Evolutionary conservation across 1,140 invertebrate genomes (phyloP), one percentile per base, ranked within the genome.

Genomic region (Sarcophaga bullata): DNA sequence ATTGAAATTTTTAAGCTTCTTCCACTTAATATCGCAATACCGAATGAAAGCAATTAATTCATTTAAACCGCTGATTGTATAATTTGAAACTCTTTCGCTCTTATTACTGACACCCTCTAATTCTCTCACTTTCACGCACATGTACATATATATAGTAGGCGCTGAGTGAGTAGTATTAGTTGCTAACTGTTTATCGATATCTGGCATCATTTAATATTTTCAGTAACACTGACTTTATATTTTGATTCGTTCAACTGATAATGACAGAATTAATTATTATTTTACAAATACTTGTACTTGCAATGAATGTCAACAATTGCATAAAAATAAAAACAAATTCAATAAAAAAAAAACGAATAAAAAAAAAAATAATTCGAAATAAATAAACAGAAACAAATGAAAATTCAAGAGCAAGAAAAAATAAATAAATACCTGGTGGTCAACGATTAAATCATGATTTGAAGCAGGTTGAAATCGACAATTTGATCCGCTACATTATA

Each of bases 141-240:
- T 11, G 49, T 52, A 52, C 9, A 10, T 52, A 13, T 52, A 52
- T 52, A 52, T 52, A 52, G 50, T 6, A 52, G 1, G 6, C 50
- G 6, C 50, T 52, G 50, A 10, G 13, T 68, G 58, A 8, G 17
- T 9, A n/a, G n/a, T n/a, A n/a, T n/a, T n/a, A n/a, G n/a, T n/a
- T n/a, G n/a, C n/a, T n/a, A n/a, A n/a, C n/a, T n/a, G n/a, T n/a
- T n/a, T 68, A 68, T 68, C 62, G 19, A 68, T 19, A 68, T 68
- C n/a, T 68, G 62, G 62, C 62, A 68, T 68, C 62, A 68, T 19
- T 37, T 68, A 68, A 68, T 68, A 68, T 68, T 68, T 68, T 68
- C 62, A 68, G 19, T 68, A 68, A 17, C 62, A 10, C 62, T 37
- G 62, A 68, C 9, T 68, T 68, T 68, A 37, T 25, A 19, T 68